A percentile compares a stretch with the other conserved stretches of the same genome.
Conservation (phyloP, 2,888 invertebrate genomes). For the Yponomeuta evonymella region DNA sequence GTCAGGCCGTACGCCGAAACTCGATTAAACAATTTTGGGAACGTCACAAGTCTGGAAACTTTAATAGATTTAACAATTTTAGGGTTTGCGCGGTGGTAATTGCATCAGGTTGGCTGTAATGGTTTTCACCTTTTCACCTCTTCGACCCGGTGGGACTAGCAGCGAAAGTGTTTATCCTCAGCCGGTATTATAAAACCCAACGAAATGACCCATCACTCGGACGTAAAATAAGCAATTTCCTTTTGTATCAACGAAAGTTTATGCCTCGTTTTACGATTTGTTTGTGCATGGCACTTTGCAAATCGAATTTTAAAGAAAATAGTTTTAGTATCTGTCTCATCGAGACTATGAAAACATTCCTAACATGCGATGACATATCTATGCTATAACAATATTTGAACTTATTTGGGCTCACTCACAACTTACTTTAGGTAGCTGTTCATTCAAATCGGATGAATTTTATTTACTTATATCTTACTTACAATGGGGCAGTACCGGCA, state of each 20-base stretch:
- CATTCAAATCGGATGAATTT: too few species aligned
- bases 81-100: neutral
- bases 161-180: constrained; percentile 48
- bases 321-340: constrained; percentile 20
- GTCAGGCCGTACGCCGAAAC: neutral
- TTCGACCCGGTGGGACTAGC: neutral
- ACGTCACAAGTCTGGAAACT: constrained; percentile 16
- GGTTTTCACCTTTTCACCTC: constrained; percentile 32
- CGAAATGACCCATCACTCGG: constrained; percentile 51
- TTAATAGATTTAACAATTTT: constrained; percentile 9
- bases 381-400: too few species aligned
- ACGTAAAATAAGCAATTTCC: constrained; percentile 74
- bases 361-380: neutral
- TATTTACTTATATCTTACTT: too few species aligned
- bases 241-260: constrained; percentile 68
- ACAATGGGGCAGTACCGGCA: too few species aligned
- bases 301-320: constrained; percentile 47
- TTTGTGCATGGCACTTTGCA: constrained; percentile 54
- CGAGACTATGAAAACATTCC: constrained; percentile 18
- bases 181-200: constrained; percentile 52
- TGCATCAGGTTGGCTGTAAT: constrained; percentile 28
- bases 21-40: constrained; percentile 12
- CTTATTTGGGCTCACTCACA: too few species aligned
- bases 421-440: too few species aligned
- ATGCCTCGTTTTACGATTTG: constrained; percentile 61